Evolutionary conservation across 2,797 vertebrate species (phyloP), one percentile per base, ranked within the genome.

Genomic region (Falco berigora): DNA sequence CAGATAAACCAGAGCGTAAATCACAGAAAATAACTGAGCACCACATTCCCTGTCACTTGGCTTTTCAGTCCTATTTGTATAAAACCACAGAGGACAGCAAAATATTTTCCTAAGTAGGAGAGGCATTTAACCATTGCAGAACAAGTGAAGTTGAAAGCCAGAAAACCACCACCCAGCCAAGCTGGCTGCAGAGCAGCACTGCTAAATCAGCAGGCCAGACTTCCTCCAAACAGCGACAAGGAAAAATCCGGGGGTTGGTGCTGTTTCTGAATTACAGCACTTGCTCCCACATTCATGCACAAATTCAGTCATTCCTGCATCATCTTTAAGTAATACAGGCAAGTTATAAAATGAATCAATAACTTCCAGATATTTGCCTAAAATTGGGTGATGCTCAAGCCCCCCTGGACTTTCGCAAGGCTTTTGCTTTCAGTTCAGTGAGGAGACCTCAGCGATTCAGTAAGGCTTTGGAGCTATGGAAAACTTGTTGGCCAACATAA

Each of bases 31-130:
- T 55, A 64, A 82, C 46, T 23, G 59, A 94, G 84, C 46, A 68
- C n/a, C 52, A 46, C 71, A 63, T 46, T 64, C 86, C 30, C 74
- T 50, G 22, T 46, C 8, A 4, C 73, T 81, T 84, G n/a, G 38
- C 38, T 93, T 83, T 80, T 83, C 68, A 58, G 49, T 76, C 61
- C 12, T 46, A 59, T 75, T 92, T 90, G 42, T 71, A 61, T 25
- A 93, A 90, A 91, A 77, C 18, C 75, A 88, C 50, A 86, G 16
- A 77, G 53, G 75, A 79, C 58, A 81, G 85, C 80, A 88, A 96
- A 72, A 93, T 96, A 87, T 88, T 88, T 94, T 88, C 53, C 22
- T 19, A 75, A 59, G 83, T 90, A 93, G 80, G 61, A 94, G 61
- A 94, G 85, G 63, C 67, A 80, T 90, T 93, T 88, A 91, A 53